Evolutionary conservation across 2,797 vertebrate genomes (phyloP).

Genomic region (Myripristis murdjan): DNA sequence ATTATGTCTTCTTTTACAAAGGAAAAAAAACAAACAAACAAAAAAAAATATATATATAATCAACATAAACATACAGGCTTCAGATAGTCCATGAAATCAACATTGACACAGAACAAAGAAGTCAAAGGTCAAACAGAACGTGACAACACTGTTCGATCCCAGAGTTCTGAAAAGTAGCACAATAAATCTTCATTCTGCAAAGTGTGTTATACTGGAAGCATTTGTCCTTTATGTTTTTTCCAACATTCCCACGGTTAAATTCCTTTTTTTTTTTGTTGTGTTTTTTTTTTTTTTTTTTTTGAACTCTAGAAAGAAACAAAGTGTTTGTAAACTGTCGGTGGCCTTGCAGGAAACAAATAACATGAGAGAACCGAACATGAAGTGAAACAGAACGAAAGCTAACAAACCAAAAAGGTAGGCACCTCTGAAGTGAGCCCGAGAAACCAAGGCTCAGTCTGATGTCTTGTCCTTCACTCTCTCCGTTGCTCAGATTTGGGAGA

Average conservation of each 20-base stretch:
- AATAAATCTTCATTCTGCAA: slow-evolving; percentile 93
- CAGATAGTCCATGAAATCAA: slow-evolving; percentile 82
- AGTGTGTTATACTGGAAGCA: slow-evolving; percentile 90
- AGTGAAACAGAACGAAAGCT: slow-evolving; percentile 72
- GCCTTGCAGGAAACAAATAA: slow-evolving; percentile 75
- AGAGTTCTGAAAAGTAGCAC: slow-evolving; percentile 95
- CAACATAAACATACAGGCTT: slow-evolving; percentile 88
- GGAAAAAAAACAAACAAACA: slow-evolving; percentile 85
- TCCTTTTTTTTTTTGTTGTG: slow-evolving; percentile 82
- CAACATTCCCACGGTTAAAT: slow-evolving; percentile 81
- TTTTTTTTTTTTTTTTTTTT: slow-evolving; percentile 79
- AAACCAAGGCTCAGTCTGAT: slow-evolving; percentile 80
- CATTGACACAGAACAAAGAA: slow-evolving; percentile 77
- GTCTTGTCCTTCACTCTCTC: slow-evolving; percentile 74
- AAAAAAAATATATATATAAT: slow-evolving; percentile 86
- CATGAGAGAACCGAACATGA: slow-evolving; percentile 59
- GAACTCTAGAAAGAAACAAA: slow-evolving; percentile 89
- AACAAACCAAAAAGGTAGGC: slow-evolving; percentile 84
- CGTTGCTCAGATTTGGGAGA: slow-evolving; percentile 87
- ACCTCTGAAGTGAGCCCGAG: slow-evolving; percentile 86
- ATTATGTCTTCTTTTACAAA: slow-evolving; percentile 88
- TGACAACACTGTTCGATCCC: slow-evolving; percentile 94
- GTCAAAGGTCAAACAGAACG: slow-evolving; percentile 75
- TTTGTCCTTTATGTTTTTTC: slow-evolving; percentile 77
- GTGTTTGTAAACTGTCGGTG: slow-evolving; percentile 96